Evolutionary conservation across 2,888 invertebrate genomes (phyloP).

Genomic region (Aleiodes leptofemur): DNA sequence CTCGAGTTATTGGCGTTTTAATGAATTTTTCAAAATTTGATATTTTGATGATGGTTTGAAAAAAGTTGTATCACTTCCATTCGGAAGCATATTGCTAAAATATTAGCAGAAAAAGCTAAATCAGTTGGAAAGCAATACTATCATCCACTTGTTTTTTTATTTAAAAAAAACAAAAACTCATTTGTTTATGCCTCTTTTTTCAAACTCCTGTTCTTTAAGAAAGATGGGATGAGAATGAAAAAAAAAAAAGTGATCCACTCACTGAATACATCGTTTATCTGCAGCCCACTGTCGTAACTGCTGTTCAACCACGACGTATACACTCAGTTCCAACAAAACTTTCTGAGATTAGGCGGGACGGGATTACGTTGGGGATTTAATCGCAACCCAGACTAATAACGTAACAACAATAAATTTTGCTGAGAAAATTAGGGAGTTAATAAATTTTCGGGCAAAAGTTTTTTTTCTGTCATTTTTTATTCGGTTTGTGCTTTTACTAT

Average conservation of each 20-base stretch:
- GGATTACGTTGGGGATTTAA: conserved; percentile 27
- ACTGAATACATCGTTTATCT: conserved; percentile 20
- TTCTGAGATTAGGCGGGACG: conserved; percentile 19
- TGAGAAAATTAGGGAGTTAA: conserved; percentile 13
- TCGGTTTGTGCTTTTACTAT: not conserved
- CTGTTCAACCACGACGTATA: conserved; percentile 1
- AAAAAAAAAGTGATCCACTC: conserved; percentile 2
- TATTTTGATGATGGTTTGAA: too few relatives aligned
- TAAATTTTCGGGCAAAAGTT: not conserved
- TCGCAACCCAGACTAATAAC: conserved; percentile 26
- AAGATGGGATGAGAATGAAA: too few relatives aligned
- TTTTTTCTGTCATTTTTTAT: not conserved
- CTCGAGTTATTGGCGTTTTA: too few relatives aligned
- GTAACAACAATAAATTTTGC: conserved; percentile 25
- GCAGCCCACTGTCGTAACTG: conserved; percentile 23
- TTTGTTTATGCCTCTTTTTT: too few relatives aligned
- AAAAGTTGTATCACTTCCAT: too few relatives aligned
- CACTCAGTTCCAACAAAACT: conserved; percentile 29
- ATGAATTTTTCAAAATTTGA: too few relatives aligned
- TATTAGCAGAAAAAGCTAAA: too few relatives aligned
- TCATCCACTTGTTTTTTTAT: too few relatives aligned
- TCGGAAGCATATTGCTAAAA: too few relatives aligned
- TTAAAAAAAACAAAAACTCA: too few relatives aligned
- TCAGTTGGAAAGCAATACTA: too few relatives aligned
- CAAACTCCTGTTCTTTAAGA: too few relatives aligned